These are phyloP conservation scores for Creontiades dilutus DNA, from an alignment of 2,888 invertebrate species.

Conservation along the genomic window DNA sequence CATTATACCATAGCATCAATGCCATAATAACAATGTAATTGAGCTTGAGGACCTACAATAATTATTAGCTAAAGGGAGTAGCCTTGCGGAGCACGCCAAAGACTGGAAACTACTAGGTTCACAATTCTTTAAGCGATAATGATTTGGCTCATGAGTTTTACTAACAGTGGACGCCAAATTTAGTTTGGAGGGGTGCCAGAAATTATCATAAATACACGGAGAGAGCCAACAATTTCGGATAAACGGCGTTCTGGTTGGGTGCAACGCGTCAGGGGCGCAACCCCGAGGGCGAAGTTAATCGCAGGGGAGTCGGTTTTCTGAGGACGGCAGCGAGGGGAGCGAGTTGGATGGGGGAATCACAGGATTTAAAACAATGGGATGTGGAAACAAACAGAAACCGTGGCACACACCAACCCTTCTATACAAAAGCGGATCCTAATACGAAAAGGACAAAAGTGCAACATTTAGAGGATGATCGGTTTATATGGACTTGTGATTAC, in stretches of 20 bases:
- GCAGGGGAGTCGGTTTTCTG: slow-evolving; percentile 2
- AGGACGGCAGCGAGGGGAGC: not conserved
- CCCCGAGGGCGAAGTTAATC: slow-evolving; percentile 26
- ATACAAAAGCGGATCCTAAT: too few species aligned
- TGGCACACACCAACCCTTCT: not conserved
- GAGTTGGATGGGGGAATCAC: too few species aligned
- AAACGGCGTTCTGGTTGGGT: slow-evolving; percentile 27
- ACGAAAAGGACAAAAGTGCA: too few species aligned
- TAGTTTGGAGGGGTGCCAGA: slow-evolving; percentile 12
- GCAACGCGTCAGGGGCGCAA: slow-evolving; percentile 25
- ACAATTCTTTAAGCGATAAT: slow-evolving; percentile 3
- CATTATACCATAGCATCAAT: too few species aligned
- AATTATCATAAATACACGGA: slow-evolving; percentile 21
- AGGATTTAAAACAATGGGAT: slow-evolving; percentile 15
- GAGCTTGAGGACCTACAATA: too few species aligned
- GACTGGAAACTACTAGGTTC: not conserved
- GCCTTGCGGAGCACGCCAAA: not conserved
- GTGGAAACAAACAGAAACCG: not conserved
- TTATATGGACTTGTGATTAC: too few species aligned
- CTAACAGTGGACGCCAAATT: slow-evolving; percentile 20
- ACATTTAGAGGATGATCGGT: too few species aligned
- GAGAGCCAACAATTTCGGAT: slow-evolving; percentile 27
- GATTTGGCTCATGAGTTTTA: slow-evolving; percentile 29
- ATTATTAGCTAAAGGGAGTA: too few species aligned
- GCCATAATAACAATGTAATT: too few species aligned